These are phyloP conservation scores for Tamandua tetradactyla DNA, from an alignment of 2,797 vertebrate genomes.

Conservation along the genomic window DNA sequence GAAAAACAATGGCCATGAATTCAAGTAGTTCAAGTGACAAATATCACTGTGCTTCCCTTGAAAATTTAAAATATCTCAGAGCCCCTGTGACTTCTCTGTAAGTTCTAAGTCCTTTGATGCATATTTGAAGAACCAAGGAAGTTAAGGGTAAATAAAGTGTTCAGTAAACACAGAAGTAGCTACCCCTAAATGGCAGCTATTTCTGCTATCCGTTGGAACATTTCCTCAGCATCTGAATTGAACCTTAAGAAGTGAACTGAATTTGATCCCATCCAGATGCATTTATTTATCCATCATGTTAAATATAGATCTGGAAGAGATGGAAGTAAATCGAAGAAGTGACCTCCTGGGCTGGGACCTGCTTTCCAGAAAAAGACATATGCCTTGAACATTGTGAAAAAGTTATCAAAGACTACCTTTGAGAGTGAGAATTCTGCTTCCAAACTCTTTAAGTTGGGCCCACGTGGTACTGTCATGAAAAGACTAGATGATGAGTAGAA, in stretches of 20 bases:
- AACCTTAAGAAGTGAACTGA: neutral
- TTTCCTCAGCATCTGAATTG: neutral
- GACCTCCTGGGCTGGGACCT: neutral
- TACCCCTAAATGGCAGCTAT: neutral
- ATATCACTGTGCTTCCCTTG: neutral
- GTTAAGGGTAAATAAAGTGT: neutral
- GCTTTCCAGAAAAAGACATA: neutral
- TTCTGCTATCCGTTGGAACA: constrained; percentile 4
- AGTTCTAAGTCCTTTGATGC: rapidly evolving
- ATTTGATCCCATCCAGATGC: neutral
- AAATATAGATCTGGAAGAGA: neutral
- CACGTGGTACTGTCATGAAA: neutral
- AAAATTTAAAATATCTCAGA: neutral
- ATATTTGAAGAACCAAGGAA: neutral
- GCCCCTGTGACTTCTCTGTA: neutral
- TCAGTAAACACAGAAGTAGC: neutral
- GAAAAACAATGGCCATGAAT: neutral
- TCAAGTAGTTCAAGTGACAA: neutral
- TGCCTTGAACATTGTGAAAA: neutral
- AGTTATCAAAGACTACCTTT: neutral
- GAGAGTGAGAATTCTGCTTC: neutral
- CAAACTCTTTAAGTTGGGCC: neutral
- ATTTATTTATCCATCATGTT: neutral
- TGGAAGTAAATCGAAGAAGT: neutral
- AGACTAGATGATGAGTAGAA: neutral